A percentile compares a stretch with the other conserved stretches of the same genome.
Evolutionary conservation across 2,888 invertebrate genomes (phyloP).

Genomic region (Rhagophthalmus giganteus): DNA sequence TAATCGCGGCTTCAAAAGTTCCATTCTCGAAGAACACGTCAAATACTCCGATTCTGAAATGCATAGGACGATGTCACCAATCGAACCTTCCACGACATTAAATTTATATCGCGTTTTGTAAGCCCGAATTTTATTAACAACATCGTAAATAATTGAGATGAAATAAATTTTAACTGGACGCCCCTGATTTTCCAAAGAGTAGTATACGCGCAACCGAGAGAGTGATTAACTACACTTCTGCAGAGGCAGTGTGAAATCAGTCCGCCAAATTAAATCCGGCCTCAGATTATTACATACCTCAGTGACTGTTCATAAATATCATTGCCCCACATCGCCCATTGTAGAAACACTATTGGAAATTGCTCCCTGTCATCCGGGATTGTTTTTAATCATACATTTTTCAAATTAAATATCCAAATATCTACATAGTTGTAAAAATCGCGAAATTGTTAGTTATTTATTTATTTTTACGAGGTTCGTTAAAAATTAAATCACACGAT

Average conservation of each 20-base stretch:
- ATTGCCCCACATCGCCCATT: slow-evolving; percentile 36
- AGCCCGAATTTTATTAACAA: background rate
- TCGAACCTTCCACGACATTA: too few relatives aligned
- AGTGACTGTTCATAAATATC: slow-evolving; percentile 72
- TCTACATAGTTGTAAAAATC: too few relatives aligned
- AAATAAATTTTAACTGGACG: slow-evolving; percentile 15
- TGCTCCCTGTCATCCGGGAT: slow-evolving; percentile 6
- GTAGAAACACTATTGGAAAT: slow-evolving; percentile 17
- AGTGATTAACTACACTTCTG: slow-evolving; percentile 56
- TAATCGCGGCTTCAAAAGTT: too few relatives aligned
- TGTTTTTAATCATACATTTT: slow-evolving; percentile 1
- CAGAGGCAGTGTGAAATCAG: slow-evolving; percentile 68
- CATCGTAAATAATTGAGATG: background rate
- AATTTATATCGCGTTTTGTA: too few relatives aligned
- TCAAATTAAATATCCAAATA: slow-evolving; percentile 3
- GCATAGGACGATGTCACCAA: too few relatives aligned
- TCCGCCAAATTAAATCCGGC: slow-evolving; percentile 73
- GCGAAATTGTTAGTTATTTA: too few relatives aligned
- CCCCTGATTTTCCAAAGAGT: slow-evolving; percentile 32
- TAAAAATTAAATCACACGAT: too few relatives aligned
- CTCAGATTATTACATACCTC: slow-evolving; percentile 74
- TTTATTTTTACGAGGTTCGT: too few relatives aligned
- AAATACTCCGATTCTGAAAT: too few relatives aligned
- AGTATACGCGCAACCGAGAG: slow-evolving; percentile 36
- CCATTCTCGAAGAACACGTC: too few relatives aligned